Evolutionary conservation across 2,888 invertebrate genomes (phyloP).

Genomic region (Pecten maximus): DNA sequence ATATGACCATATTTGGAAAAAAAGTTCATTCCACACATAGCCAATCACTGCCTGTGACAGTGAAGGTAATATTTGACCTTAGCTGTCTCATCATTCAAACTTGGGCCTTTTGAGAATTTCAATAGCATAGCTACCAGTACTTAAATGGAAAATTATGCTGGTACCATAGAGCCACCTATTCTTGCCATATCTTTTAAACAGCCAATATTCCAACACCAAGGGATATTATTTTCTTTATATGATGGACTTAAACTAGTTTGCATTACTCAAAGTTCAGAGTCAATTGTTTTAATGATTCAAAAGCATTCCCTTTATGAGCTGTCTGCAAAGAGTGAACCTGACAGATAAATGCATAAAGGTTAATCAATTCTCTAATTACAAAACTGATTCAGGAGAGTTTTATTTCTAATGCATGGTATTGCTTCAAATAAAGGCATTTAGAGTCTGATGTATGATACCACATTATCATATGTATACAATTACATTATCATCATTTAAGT

Average conservation of each 20-base stretch:
- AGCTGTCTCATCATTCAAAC: slow-evolving; percentile 12
- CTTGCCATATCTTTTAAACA: slow-evolving; percentile 28
- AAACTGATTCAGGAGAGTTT: neutral
- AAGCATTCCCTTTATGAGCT: slow-evolving; percentile 21
- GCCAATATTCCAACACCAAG: slow-evolving; percentile 28
- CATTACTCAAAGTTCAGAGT: slow-evolving; percentile 33
- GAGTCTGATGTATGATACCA: neutral
- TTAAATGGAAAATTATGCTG: slow-evolving; percentile 24
- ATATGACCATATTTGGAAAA: neutral
- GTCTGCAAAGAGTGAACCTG: slow-evolving; percentile 22
- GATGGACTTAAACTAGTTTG: slow-evolving; percentile 30
- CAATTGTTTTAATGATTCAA: slow-evolving; percentile 32
- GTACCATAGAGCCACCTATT: slow-evolving; percentile 24
- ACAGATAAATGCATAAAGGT: slow-evolving; percentile 33
- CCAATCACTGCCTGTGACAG: neutral
- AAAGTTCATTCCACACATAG: neutral
- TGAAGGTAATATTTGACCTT: slow-evolving; percentile 22
- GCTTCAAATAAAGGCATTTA: slow-evolving; percentile 4
- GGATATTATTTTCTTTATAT: slow-evolving; percentile 35
- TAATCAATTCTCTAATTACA: slow-evolving; percentile 13
- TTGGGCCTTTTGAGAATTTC: slow-evolving; percentile 29
- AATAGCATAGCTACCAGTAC: slow-evolving; percentile 30
- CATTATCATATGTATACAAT: neutral
- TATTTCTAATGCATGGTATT: slow-evolving; percentile 30
- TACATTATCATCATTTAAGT: neutral